phyloP scores from a whole-genome alignment of 2,888 invertebrate genomes.

The Rhagium mordax region DNA sequence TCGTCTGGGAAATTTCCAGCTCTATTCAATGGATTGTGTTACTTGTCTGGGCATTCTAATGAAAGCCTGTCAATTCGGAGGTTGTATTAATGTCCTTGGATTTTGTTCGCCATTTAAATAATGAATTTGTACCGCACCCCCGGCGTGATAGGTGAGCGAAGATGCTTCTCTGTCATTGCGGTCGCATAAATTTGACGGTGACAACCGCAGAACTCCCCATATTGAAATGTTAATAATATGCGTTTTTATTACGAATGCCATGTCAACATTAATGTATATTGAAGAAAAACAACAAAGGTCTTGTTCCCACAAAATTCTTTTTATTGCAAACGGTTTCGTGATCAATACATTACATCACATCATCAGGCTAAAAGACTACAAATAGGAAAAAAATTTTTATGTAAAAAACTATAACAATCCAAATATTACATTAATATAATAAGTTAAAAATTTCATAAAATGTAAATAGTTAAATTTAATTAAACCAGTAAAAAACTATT shows the following conservation, averaged over 20 bases:
- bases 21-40: slow-evolving; percentile 31
- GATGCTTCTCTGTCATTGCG: slow-evolving; percentile 12
- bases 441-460: too few relatives aligned
- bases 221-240: slow-evolving; percentile 20
- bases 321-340: too few relatives aligned
- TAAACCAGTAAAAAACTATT: too few relatives aligned
- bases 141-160: slow-evolving; percentile 3
- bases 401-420: too few relatives aligned
- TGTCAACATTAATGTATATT: background rate
- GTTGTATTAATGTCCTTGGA: slow-evolving; percentile 32
- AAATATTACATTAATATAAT: too few relatives aligned
- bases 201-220: slow-evolving; percentile 21
- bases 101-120: slow-evolving; percentile 32
- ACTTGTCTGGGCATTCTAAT: slow-evolving; percentile 34
- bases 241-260: slow-evolving; percentile 10
- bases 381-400: too few relatives aligned
- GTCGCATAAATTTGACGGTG: slow-evolving; percentile 21
- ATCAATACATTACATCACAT: too few relatives aligned
- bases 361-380: too few relatives aligned
- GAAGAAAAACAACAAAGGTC: too few relatives aligned
- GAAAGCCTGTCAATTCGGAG: slow-evolving; percentile 31
- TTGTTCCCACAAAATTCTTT: too few relatives aligned
- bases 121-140: slow-evolving; percentile 31
- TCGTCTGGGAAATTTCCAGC: slow-evolving; percentile 47
- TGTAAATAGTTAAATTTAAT: too few relatives aligned